Conservation (phyloP, 2,113 vertebrate species). For the Trogon melanurus region DNA sequence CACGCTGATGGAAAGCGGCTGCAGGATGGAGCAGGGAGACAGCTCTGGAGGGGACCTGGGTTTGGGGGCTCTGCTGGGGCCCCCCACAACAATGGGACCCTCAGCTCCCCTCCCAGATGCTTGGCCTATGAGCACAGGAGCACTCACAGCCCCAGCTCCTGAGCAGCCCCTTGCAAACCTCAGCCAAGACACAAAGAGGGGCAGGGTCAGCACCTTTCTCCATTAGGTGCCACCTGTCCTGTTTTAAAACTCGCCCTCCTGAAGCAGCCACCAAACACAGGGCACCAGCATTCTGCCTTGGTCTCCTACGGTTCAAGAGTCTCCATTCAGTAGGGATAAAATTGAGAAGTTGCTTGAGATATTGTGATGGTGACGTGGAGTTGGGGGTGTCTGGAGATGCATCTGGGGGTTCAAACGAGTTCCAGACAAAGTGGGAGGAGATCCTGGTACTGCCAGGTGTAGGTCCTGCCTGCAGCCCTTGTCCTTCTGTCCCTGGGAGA, state of each 20-base stretch:
- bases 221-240: neutral
- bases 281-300: neutral
- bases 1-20: neutral
- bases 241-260: neutral
- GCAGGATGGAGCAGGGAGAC: neutral
- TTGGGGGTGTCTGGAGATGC: neutral
- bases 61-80: neutral
- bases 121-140: too few species aligned
- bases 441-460: neutral
- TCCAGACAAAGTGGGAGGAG: fast-evolving
- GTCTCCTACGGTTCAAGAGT: neutral
- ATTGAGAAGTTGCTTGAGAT: fast-evolving
- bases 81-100: fast-evolving
- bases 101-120: neutral
- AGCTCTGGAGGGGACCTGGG: neutral
- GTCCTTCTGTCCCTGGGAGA: neutral
- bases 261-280: neutral
- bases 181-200: neutral
- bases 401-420: neutral
- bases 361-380: fast-evolving
- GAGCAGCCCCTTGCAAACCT: neutral
- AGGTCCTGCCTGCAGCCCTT: neutral
- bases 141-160: fast-evolving
- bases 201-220: neutral
- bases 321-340: neutral